These are phyloP conservation scores for Urocolius indicus DNA, from an alignment of 2,113 vertebrate genomes.

Conservation along the genomic window DNA sequence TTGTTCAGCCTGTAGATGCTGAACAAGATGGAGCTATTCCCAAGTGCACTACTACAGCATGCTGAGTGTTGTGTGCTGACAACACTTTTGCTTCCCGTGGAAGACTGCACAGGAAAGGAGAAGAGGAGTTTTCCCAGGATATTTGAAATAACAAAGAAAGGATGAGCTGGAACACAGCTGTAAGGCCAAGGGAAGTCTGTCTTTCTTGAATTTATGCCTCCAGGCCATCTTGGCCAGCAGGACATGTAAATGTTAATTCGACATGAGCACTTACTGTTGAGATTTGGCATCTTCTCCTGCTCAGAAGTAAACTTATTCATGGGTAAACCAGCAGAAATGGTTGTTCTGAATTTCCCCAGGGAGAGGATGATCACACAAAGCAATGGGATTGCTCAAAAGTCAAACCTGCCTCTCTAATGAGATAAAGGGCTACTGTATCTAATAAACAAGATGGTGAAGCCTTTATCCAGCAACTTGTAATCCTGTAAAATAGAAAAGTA, in stretches of 20 bases:
- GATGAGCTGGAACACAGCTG: neutral
- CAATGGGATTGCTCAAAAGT: neutral
- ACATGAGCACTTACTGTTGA: neutral
- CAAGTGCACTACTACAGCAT: neutral
- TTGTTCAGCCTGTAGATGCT: neutral
- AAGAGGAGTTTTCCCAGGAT: neutral
- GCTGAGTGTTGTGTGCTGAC: neutral
- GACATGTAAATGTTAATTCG: conserved; percentile 15
- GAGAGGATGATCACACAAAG: neutral
- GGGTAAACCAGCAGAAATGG: neutral
- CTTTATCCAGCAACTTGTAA: neutral
- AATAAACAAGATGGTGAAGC: neutral
- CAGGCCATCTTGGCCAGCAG: neutral
- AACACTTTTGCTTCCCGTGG: neutral
- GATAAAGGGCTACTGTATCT: neutral
- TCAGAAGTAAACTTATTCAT: neutral
- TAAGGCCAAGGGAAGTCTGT: conserved; percentile 4
- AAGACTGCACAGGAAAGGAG: neutral
- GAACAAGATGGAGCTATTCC: neutral
- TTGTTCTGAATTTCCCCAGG: neutral
- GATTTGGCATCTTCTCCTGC: neutral
- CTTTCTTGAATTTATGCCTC: neutral
- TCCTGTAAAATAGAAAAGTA: neutral
- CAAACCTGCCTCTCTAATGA: neutral
- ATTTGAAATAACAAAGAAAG: neutral